Percentiles rank a stretch among this genome's conserved stretches.
These are phyloP conservation scores for Frieseomelitta varia DNA, from an alignment of 1,140 invertebrate genomes.

Conservation along the genomic window DNA sequence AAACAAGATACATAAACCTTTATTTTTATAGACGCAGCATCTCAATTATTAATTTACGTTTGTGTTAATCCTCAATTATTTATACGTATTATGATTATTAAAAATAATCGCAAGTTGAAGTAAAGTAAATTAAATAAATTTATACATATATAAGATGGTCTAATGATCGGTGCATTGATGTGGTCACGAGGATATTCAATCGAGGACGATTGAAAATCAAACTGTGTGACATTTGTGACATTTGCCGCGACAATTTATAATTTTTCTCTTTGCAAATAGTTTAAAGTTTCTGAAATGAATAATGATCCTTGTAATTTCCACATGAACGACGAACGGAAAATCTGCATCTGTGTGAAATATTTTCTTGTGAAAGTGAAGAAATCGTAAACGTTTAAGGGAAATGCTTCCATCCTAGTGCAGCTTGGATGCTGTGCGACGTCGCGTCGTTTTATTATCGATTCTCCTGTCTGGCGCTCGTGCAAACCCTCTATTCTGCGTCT, in stretches of 20 bases:
- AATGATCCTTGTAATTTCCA: not conserved
- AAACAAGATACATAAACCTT: not conserved
- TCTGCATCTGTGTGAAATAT: not conserved
- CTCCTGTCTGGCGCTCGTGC: constrained; percentile 59
- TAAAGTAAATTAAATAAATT: too few relatives aligned
- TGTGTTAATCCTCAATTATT: not conserved
- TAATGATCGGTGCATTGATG: too few relatives aligned
- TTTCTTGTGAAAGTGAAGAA: not conserved
- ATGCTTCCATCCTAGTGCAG: constrained; percentile 25
- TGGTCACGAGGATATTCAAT: too few relatives aligned
- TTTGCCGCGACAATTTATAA: not conserved
- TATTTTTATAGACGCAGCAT: not conserved
- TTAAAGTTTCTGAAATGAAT: not conserved
- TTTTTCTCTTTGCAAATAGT: not conserved
- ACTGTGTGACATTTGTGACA: too few relatives aligned
- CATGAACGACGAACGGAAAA: not conserved
- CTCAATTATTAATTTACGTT: not conserved
- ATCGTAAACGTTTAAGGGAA: constrained; percentile 38
- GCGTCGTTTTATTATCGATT: constrained; percentile 78
- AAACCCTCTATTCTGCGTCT: constrained; percentile 52
- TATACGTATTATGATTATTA: too few relatives aligned
- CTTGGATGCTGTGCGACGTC: constrained; percentile 76
- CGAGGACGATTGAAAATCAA: too few relatives aligned
- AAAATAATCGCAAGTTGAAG: not conserved
- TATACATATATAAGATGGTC: too few relatives aligned